Evolutionary conservation across 2,113 vertebrate genomes (phyloP).

Genomic region (Castor canadensis): DNA sequence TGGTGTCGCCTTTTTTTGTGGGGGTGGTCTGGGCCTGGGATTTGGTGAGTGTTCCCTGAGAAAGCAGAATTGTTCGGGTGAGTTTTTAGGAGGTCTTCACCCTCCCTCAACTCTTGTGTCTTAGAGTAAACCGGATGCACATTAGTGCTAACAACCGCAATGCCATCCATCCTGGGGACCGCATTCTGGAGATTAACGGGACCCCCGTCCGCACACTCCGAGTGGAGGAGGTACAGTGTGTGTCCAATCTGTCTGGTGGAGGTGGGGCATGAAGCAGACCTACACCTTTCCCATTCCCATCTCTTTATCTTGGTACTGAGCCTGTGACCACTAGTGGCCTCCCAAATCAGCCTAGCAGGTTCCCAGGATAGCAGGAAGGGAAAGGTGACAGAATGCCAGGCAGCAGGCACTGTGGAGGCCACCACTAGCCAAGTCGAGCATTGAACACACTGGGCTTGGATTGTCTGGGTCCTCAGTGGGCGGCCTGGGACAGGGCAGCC

Average conservation of each 20-base stretch:
- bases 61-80: background rate
- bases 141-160: conserved; percentile 95
- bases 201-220: conserved; percentile 89
- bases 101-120: background rate
- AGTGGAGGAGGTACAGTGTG: conserved; percentile 89
- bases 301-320: background rate
- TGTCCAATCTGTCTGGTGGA: background rate
- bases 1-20: background rate
- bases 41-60: background rate
- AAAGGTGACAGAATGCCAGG: background rate
- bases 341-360: background rate
- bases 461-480: background rate
- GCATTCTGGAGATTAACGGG: conserved; percentile 97
- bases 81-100: conserved; percentile 7
- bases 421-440: background rate
- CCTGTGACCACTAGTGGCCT: background rate
- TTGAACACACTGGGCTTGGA: background rate
- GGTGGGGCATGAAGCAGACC: background rate
- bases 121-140: conserved; percentile 94
- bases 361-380: background rate
- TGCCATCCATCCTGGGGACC: conserved; percentile 95
- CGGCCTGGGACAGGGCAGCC: background rate
- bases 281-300: background rate
- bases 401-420: background rate
- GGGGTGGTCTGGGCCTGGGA: background rate